Evolutionary conservation across 2,113 vertebrate species (phyloP).

Genomic region (Mustelus asterias): DNA sequence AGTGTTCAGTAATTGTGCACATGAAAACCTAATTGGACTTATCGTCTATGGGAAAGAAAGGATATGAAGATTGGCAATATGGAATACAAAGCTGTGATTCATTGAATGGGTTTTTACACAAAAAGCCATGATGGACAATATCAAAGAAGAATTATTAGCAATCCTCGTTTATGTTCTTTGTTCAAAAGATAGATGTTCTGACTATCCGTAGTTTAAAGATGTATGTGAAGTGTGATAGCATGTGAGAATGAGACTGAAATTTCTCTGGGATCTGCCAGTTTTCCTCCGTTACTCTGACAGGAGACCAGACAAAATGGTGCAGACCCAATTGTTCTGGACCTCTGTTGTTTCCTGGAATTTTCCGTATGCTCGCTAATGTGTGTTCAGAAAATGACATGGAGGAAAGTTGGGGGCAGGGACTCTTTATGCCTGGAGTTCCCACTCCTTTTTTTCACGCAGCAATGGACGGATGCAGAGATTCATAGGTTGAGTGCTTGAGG

Average conservation of each 20-base stretch:
- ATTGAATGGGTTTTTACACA: not conserved
- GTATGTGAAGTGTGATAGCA: not conserved
- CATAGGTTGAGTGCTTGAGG: not conserved
- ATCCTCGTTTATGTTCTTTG: not conserved
- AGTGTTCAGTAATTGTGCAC: not conserved
- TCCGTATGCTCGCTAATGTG: not conserved
- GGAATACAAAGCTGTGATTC: not conserved
- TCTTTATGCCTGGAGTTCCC: not conserved
- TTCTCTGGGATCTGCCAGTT: not conserved
- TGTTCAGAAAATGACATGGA: not conserved
- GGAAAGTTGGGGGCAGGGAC: not conserved
- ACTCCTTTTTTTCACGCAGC: not conserved
- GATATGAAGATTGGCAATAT: not conserved
- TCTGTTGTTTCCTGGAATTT: not conserved
- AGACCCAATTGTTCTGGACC: not conserved
- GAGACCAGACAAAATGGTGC: not conserved
- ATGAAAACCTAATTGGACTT: not conserved
- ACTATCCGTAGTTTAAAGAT: not conserved
- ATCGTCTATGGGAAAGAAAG: not conserved
- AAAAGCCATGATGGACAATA: not conserved
- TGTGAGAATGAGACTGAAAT: not conserved
- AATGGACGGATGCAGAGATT: not conserved
- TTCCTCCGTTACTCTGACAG: not conserved
- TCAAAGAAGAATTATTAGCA: not conserved
- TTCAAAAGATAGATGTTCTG: not conserved